Base-by-base conservation (phyloP, 2,888 invertebrate species). In the Melieria picta region DNA sequence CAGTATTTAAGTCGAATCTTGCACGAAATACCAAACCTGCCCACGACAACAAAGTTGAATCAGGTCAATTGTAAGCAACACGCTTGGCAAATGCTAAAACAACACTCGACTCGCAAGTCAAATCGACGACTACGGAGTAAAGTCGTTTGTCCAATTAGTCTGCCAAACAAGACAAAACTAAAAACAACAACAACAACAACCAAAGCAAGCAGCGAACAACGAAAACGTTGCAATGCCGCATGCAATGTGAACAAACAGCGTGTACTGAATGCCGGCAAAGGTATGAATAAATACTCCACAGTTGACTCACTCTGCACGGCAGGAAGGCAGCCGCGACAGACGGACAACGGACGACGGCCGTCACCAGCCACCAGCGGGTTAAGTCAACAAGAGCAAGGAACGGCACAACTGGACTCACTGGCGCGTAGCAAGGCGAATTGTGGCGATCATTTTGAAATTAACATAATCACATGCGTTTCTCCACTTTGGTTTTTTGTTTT, bases 71-170 rank as follows among this genome's bases (percentile, higher is more conserved):
- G 72, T 67, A 67, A 72, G 62, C 58, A 67, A 67, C 67, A 67
- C 61, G 67, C 67, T 52, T 30, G 9, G 30, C 30, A 63, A 69
- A 62, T 55, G 55, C 46, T 55, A 63, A 42, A 16, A 10, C 47
- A 63, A 45, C 43, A 56, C 45, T 30, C 43, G 30, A 43, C n/a
- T 43, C 11, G 60, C 60, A 43, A 50, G 58, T 58, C 43, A 65
- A 43, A 45, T 46, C 52, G 43, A 61, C 42, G 16, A 50, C 42
- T 48, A 58, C 67, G 46, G 46, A 48, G 46, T 61, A 63, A 66
- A 67, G 72, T 69, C 69, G 72, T 72, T 72, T 72, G 72, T 72
- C 72, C 72, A 72, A 72, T 72, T 72, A 72, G 72, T 65, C 63
- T 57, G 61, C 45, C 56, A 69, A 72, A 72, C 66, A 72, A 63